Conservation (phyloP, 2,797 vertebrate species). For the Lophura swinhoii region DNA sequence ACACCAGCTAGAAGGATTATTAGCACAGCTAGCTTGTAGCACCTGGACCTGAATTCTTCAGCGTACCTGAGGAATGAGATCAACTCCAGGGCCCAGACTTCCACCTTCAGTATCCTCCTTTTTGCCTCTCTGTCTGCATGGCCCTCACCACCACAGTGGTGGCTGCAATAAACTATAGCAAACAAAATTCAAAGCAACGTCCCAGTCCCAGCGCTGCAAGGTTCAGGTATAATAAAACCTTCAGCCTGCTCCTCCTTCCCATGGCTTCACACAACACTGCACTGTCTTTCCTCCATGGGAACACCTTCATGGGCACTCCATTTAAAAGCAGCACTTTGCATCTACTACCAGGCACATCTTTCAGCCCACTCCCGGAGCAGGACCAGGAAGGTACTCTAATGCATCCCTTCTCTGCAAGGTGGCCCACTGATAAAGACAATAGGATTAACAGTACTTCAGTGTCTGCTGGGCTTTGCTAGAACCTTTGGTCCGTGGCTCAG, state of each 20-base stretch:
- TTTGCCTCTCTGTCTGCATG: neutral
- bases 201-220: neutral
- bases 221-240: neutral
- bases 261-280: neutral
- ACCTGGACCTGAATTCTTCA: neutral
- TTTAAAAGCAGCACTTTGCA: neutral
- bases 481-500: neutral
- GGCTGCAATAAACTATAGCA: neutral
- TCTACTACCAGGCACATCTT: neutral
- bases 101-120: neutral
- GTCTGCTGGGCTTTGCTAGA: neutral
- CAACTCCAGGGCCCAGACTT: neutral
- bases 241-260: neutral
- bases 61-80: neutral
- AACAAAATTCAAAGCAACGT: neutral
- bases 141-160: neutral
- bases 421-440: neutral
- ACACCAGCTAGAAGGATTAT: neutral
- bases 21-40: neutral
- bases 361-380: neutral
- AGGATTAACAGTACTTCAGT: neutral
- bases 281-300: neutral
- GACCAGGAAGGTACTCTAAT: fast-evolving
- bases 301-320: neutral
- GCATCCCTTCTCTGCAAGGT: neutral